phyloP scores from a whole-genome alignment of 2,113 vertebrate genomes.

The Geococcyx californianus region DNA sequence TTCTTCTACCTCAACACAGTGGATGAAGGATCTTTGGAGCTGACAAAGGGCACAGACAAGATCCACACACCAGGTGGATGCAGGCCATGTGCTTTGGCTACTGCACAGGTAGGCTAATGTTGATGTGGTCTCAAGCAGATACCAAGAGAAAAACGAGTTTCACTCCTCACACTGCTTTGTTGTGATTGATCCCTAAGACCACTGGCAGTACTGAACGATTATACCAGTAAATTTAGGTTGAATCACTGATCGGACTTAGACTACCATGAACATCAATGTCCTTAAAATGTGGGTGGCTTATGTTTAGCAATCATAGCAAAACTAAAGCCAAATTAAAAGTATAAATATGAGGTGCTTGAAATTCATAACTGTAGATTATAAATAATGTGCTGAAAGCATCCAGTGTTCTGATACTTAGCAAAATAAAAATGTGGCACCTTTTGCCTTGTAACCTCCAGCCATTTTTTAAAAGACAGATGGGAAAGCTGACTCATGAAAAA shows the following conservation, averaged over 20 bases:
- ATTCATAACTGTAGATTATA: neutral
- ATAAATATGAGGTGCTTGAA: constrained; percentile 4
- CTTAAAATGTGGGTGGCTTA: neutral
- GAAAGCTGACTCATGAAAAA: constrained; percentile 45
- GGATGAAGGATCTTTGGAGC: neutral
- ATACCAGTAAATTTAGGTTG: neutral
- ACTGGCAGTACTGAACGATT: neutral
- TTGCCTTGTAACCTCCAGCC: neutral
- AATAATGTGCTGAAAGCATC: neutral
- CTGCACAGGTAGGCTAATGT: fast-evolving
- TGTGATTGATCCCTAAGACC: neutral
- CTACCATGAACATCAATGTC: neutral
- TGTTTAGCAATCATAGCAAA: neutral
- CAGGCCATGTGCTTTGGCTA: neutral
- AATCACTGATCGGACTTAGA: neutral
- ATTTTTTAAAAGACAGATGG: neutral
- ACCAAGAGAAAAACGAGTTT: neutral
- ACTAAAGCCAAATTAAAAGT: neutral
- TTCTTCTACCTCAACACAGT: neutral
- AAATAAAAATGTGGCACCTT: constrained; percentile 24
- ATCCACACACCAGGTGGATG: fast-evolving
- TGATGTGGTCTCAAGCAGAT: fast-evolving
- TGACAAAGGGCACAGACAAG: neutral
- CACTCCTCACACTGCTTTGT: neutral
- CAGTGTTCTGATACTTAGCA: neutral